Conservation (phyloP, 2,113 vertebrate species). For the Balaenoptera acutorostrata region DNA sequence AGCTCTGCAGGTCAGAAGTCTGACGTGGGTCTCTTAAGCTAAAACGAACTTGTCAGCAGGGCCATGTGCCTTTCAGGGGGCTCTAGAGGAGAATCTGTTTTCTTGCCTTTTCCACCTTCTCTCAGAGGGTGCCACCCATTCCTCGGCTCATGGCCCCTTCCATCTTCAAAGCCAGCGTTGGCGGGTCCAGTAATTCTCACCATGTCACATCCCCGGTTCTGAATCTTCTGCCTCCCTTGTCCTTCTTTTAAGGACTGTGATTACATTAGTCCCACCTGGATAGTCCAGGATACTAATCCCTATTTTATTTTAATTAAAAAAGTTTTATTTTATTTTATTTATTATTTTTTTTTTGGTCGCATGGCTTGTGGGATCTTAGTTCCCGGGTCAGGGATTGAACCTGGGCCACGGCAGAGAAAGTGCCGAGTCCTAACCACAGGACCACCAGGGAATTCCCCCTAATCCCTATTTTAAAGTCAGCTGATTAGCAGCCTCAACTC, state of each 20-base stretch:
- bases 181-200: background rate
- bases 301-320: too few species aligned
- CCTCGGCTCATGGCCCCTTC: background rate
- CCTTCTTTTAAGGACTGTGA: background rate
- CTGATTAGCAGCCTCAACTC: background rate
- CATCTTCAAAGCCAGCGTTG: too few species aligned
- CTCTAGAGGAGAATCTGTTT: background rate
- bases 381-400: too few species aligned
- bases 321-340: background rate
- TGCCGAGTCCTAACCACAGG: too few species aligned
- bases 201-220: background rate
- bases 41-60: background rate
- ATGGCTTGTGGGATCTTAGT: too few species aligned
- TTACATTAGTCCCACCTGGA: background rate
- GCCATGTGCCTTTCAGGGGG: background rate
- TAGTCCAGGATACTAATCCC: background rate
- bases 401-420: too few species aligned
- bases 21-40: background rate
- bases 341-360: background rate
- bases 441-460: too few species aligned
- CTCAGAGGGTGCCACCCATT: background rate
- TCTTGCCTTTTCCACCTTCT: background rate
- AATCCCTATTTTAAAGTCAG: background rate
- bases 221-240: background rate
- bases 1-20: background rate